These are phyloP conservation scores for Tridacna gigas DNA, from an alignment of 2,888 invertebrate species.

Conservation along the genomic window DNA sequence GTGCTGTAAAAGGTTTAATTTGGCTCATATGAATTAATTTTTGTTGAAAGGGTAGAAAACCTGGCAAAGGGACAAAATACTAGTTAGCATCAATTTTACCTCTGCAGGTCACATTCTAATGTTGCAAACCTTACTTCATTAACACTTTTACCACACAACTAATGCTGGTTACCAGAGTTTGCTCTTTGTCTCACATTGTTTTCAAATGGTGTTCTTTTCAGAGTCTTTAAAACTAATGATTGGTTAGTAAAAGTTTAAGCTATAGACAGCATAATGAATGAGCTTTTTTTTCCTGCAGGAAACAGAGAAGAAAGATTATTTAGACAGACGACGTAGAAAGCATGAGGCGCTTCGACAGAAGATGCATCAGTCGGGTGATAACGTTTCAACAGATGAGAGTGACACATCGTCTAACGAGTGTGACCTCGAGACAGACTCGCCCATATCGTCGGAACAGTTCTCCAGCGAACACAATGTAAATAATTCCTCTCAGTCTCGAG, in stretches of 20 bases:
- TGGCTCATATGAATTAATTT: no score
- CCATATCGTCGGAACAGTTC: not conserved
- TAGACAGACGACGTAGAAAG: slow-evolving; percentile 72
- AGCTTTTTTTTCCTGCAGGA: slow-evolving; percentile 57
- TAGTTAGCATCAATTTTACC: no score
- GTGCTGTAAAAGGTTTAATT: no score
- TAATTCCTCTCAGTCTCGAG: slow-evolving; percentile 1
- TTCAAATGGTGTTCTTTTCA: no score
- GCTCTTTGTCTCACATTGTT: no score
- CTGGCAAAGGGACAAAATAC: no score
- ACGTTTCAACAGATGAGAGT: slow-evolving; percentile 21
- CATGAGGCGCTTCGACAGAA: slow-evolving; percentile 75
- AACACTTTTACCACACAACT: no score
- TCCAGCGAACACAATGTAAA: slow-evolving; percentile 5
- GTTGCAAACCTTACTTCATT: no score
- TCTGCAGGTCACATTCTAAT: no score
- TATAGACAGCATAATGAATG: not conserved
- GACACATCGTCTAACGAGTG: slow-evolving; percentile 12
- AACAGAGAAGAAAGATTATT: slow-evolving; percentile 67
- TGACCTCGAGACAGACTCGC: slow-evolving; percentile 19
- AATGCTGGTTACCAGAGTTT: no score
- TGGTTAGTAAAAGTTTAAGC: not conserved
- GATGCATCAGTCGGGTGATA: slow-evolving; percentile 67
- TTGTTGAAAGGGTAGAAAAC: no score
- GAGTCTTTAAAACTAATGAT: not conserved